Base-by-base conservation (phyloP, 2,797 vertebrate genomes). In the Sebastes hubbsi region DNA sequence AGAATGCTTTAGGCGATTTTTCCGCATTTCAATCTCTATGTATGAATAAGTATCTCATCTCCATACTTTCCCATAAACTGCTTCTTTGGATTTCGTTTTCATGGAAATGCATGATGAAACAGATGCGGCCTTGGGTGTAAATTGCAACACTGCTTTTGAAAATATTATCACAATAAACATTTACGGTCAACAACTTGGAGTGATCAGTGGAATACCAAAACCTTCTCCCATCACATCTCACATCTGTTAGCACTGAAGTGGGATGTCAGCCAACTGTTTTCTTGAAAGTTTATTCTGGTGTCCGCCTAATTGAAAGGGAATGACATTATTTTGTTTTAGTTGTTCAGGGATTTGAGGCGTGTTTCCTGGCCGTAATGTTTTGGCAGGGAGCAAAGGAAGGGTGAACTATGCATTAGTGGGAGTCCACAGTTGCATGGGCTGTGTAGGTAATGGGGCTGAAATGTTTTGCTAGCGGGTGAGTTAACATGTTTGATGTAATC, bases 391-490 rank as follows among this genome's bases (percentile, higher is more conserved):
- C 59, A 64, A 81, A 81, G 49, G 75, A 80, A 74, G 80, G 83
- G 72, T 61, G 63, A 64, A 74, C 58, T 10, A 65, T 69, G 80
- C 75, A 67, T 63, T 63, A 34, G 62, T 63, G 49, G 59, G 75
- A 59, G 78, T 80, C 70, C 66, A 78, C 84, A 71, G 78, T 90
- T 81, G 80, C 86, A 89, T 86, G 77, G 90, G 88, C 81, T 87
- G 84, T 82, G 87, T 77, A 85, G 88, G 93, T 95, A 95, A 95
- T 94, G 90, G 91, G 81, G 87, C 89, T 87, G 86, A 94, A 92
- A 94, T 94, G 93, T 95, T 95, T 94, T 93, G 87, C 86, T 91
- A 91, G 88, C 78, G 75, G 86, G 83, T 90, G 92, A 95, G 89
- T 86, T 91, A 91, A 92, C 88, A 79, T 84, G 82, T 84, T 88